Base-by-base conservation (phyloP, 2,113 vertebrate genomes). In the Patagioenas fasciata region DNA sequence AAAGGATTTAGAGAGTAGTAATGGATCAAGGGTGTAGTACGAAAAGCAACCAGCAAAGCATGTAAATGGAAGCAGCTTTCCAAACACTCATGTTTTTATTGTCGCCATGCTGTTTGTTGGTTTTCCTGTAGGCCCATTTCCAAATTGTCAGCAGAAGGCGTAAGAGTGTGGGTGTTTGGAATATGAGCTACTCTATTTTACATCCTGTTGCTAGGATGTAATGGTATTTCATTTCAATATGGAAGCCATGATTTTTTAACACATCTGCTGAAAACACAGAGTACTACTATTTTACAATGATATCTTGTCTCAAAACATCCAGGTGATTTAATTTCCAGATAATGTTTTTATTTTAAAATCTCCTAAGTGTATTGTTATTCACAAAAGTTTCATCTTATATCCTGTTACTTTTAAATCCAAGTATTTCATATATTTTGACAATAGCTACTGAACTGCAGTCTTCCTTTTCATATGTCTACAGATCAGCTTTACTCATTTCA, bases 401-500 rank as follows among this genome's bases (percentile, higher is more conserved):
- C 25, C 54, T 15, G 34, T 80, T 80, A 42, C 50, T 79, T 80
- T 79, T 31, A 89, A 93, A 83, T 72, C 6, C 23, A 89, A 47
- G 20, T 70, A 74, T 47, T 77, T 73, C 38, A 71, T 4, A 7
- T 25, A 54, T 3, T 60, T 56, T 24, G 56, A 71, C 9, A 28
- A 11, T 34, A 47, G 31, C 26, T 86, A 32, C 32, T 40, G 42
- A 19, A 44, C 11, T 78, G 74, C 53, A 83, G 26, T 58, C 19
- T 15, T 57, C 15, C 2, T 69, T 47, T 85, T 17, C 0, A 0
- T 6, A 7, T 2, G 0, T n/a, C 31, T 66, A 34, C 6, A 69
- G 17, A 50, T 77, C 31, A 73, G 54, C 31, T 42, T 50, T 38
- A 78, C 19, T 25, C 57, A 32, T 12, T 42, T 9, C 24, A 1